Percentiles rank a stretch among this genome's conserved stretches.
Conservation (phyloP, 2,888 invertebrate species). For the Drosophila kanekoi region DNA sequence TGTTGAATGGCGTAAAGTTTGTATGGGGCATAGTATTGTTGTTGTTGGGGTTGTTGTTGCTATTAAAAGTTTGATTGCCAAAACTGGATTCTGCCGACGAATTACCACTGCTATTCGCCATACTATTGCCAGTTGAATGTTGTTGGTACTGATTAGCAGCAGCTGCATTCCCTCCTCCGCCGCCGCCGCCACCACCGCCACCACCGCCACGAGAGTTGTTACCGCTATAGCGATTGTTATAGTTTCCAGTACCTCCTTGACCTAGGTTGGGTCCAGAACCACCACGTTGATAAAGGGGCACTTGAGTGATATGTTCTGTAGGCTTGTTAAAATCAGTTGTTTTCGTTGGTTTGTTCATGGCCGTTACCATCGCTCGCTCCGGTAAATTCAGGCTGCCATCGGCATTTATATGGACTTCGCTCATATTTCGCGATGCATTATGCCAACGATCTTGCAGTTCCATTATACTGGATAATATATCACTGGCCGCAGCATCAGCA, state of each 20-base stretch:
- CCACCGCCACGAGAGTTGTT: conserved; percentile 67
- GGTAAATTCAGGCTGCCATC: conserved; percentile 88
- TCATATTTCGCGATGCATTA: conserved; percentile 87
- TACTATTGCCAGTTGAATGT: conserved; percentile 38
- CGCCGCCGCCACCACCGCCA: conserved; percentile 40
- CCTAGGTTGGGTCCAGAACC: conserved; percentile 83
- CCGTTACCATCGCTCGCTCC: not conserved
- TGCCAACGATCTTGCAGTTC: conserved; percentile 90
- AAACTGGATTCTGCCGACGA: conserved; percentile 11
- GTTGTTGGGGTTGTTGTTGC: conserved; percentile 55
- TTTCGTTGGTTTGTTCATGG: not conserved
- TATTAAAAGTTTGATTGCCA: conserved; percentile 68
- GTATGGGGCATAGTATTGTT: conserved; percentile 50
- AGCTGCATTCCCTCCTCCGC: conserved; percentile 27
- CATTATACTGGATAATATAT: conserved; percentile 90
- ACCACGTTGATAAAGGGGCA: conserved; percentile 89
- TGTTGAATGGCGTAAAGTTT: conserved; percentile 74
- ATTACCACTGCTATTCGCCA: conserved; percentile 21
- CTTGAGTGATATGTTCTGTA: conserved; percentile 83
- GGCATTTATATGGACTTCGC: conserved; percentile 85
- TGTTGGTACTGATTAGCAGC: conserved; percentile 61
- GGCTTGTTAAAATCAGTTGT: not conserved
- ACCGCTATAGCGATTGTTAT: conserved; percentile 77
- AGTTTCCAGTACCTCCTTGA: conserved; percentile 83
- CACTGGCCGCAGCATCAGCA: conserved; percentile 83